Conservation (phyloP, 2,888 invertebrate genomes). For the Sphaeridia pumilis region DNA sequence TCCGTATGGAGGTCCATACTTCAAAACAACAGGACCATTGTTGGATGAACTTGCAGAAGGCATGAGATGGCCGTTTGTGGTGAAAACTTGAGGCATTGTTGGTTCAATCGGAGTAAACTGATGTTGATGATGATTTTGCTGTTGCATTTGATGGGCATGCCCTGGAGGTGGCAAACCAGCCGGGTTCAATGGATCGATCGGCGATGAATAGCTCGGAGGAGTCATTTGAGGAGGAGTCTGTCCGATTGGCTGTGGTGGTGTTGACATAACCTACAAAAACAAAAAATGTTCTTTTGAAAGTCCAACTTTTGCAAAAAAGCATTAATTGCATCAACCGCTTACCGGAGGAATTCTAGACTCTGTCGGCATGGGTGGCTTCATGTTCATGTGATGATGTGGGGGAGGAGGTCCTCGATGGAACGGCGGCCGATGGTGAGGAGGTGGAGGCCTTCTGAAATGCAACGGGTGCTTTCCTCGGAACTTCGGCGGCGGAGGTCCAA, state of each 20-base stretch:
- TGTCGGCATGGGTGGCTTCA: background rate
- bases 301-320: too few relatives aligned
- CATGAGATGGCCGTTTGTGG: background rate
- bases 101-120: background rate
- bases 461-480: conserved; percentile 23
- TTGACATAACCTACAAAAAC: too few relatives aligned
- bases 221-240: too few relatives aligned
- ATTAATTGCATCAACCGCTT: too few relatives aligned
- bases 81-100: background rate
- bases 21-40: conserved; percentile 1
- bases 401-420: conserved; percentile 13
- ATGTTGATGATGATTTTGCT: background rate
- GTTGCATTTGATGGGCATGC: background rate
- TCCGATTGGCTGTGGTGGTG: too few relatives aligned
- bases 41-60: background rate
- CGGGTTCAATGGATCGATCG: conserved; percentile 1
- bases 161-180: background rate
- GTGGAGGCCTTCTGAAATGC: conserved; percentile 20
- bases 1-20: conserved; percentile 6
- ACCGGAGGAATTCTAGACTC: too few relatives aligned
- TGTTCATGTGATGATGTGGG: conserved; percentile 6
- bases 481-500: conserved; percentile 17
- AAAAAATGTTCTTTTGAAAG: too few relatives aligned
- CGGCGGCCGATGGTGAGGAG: conserved; percentile 17
- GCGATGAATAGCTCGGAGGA: conserved; percentile 3